Conservation (phyloP, 2,888 invertebrate species). For the Scaptomyza parva region DNA sequence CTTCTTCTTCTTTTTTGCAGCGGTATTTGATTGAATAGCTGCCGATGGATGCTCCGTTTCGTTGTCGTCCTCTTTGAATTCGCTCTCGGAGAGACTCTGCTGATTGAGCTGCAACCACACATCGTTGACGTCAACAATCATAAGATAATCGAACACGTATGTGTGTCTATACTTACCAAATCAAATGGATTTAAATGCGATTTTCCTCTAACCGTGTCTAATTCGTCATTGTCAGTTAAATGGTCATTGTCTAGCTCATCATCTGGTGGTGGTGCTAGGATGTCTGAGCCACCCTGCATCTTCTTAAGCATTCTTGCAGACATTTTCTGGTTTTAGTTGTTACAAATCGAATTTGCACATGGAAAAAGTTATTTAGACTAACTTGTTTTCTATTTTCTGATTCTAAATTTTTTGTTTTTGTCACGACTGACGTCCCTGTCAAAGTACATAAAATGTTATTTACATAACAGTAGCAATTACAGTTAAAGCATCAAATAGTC, state of each 20-base stretch:
- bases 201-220: slow-evolving; percentile 86
- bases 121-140: slow-evolving; percentile 5
- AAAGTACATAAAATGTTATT: slow-evolving; percentile 12
- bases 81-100: slow-evolving; percentile 89
- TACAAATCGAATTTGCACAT: slow-evolving; percentile 50
- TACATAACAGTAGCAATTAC: slow-evolving; percentile 4
- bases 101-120: slow-evolving; percentile 86
- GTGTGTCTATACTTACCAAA: slow-evolving; percentile 86
- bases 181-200: slow-evolving; percentile 89
- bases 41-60: slow-evolving; percentile 87
- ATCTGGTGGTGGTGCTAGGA: slow-evolving; percentile 84
- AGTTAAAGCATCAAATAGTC: background rate
- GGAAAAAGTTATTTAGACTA: slow-evolving; percentile 45
- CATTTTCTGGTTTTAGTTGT: slow-evolving; percentile 83
- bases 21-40: slow-evolving; percentile 85
- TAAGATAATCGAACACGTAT: slow-evolving; percentile 1
- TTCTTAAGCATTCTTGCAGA: slow-evolving; percentile 89
- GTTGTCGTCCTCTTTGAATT: slow-evolving; percentile 89
- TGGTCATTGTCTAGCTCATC: slow-evolving; percentile 84
- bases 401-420: slow-evolving; percentile 27
- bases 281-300: slow-evolving; percentile 86
- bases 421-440: slow-evolving; percentile 46
- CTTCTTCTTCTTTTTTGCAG: slow-evolving; percentile 88
- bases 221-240: slow-evolving; percentile 86
- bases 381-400: slow-evolving; percentile 28